phyloP scores from a whole-genome alignment of 2,113 vertebrate species.

The Pardalotus punctatus region DNA sequence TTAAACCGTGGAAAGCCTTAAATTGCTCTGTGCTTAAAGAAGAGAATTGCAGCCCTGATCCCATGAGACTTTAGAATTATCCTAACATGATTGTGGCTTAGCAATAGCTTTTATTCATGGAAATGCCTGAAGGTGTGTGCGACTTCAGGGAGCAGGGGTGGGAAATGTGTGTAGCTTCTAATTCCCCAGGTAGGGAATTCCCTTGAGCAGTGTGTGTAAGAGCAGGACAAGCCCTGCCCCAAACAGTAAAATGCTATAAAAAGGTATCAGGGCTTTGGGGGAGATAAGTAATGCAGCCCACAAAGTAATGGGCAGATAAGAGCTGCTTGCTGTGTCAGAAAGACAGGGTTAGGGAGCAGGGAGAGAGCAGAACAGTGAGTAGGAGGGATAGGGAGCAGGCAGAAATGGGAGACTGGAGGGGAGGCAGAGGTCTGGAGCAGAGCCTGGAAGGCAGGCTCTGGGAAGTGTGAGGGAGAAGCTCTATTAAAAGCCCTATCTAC shows the following conservation, averaged over 20 bases:
- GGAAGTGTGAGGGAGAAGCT: conserved; percentile 29
- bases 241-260: neutral
- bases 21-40: neutral
- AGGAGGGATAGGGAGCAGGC: neutral
- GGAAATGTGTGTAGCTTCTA: neutral
- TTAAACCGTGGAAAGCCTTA: conserved; percentile 10
- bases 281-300: neutral
- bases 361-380: neutral
- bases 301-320: neutral
- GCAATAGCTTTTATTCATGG: conserved; percentile 45
- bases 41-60: conserved; percentile 26
- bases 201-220: neutral
- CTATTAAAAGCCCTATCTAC: conserved; percentile 45
- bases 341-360: neutral
- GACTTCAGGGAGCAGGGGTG: neutral
- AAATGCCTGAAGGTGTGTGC: conserved; percentile 35
- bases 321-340: neutral
- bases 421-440: conserved; percentile 18
- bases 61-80: neutral
- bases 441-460: conserved; percentile 33
- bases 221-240: neutral
- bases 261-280: neutral
- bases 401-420: neutral
- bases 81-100: conserved; percentile 30
- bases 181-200: neutral